phyloP scores from a whole-genome alignment of 2,113 vertebrate genomes.

The Ploceus nigricollis region DNA sequence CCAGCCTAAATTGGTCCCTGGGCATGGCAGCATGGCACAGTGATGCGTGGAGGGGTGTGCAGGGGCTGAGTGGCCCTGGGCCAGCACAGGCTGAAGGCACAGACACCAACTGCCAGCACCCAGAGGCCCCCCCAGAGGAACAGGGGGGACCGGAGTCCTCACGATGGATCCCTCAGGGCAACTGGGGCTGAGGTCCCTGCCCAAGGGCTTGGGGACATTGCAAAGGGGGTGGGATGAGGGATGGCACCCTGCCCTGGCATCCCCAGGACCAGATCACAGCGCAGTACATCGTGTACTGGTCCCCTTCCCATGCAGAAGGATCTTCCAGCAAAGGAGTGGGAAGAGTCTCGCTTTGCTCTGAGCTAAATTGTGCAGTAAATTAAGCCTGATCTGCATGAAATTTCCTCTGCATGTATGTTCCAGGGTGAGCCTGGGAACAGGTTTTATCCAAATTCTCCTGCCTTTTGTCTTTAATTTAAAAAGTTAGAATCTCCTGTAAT shows the following conservation, averaged over 20 bases:
- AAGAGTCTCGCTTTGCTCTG: neutral
- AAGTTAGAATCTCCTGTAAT: slow-evolving; percentile 35
- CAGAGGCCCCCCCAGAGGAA: neutral
- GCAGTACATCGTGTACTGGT: accelerated
- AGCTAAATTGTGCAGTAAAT: neutral
- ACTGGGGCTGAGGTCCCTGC: accelerated
- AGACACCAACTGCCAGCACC: neutral
- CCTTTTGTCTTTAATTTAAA: slow-evolving; percentile 33
- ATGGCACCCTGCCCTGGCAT: neutral
- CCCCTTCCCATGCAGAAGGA: neutral
- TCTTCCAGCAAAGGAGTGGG: neutral
- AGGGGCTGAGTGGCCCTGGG: neutral
- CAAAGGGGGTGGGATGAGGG: neutral
- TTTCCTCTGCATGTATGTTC: neutral
- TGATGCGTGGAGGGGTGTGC: neutral
- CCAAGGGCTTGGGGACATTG: accelerated
- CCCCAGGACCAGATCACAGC: neutral
- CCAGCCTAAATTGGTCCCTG: neutral
- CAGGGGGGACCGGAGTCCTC: accelerated
- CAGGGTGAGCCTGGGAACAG: neutral
- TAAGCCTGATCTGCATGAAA: neutral
- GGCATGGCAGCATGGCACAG: accelerated
- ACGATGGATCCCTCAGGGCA: accelerated
- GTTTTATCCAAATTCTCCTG: slow-evolving; percentile 10
- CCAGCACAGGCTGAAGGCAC: neutral